Evolutionary conservation across 1,140 invertebrate species (phyloP).

Genomic region (Papilio helenus): DNA sequence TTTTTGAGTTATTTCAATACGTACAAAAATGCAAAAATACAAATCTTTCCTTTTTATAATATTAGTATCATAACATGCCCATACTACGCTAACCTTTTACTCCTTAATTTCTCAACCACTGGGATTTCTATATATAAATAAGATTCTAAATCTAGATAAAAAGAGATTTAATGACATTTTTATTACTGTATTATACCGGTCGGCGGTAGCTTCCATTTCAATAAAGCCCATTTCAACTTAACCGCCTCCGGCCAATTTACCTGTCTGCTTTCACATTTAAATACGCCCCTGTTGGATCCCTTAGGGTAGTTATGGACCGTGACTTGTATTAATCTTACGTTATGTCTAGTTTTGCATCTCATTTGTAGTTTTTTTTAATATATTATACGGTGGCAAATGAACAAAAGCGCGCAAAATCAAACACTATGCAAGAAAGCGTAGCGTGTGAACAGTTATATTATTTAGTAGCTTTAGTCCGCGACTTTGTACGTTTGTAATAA

Average conservation of each 20-base stretch:
- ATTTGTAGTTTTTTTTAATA: background rate
- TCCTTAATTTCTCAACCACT: too few relatives aligned
- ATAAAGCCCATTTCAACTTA: slow-evolving; percentile 37
- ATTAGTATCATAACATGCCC: too few relatives aligned
- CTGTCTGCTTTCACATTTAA: slow-evolving; percentile 29
- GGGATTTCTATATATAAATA: background rate
- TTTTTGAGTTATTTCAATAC: too few relatives aligned
- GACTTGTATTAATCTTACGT: background rate
- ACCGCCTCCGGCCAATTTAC: slow-evolving; percentile 34
- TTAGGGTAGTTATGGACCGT: background rate
- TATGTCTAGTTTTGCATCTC: background rate
- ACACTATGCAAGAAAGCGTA: too few relatives aligned
- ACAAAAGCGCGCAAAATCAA: too few relatives aligned
- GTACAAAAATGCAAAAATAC: too few relatives aligned
- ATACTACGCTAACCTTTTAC: too few relatives aligned
- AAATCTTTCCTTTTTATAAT: too few relatives aligned
- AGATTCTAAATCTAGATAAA: background rate
- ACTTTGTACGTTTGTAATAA: too few relatives aligned
- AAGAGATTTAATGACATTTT: background rate
- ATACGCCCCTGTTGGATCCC: slow-evolving; percentile 10
- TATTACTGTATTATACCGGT: slow-evolving; percentile 8
- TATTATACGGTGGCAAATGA: too few relatives aligned
- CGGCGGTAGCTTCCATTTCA: slow-evolving; percentile 17
- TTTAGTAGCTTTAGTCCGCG: too few relatives aligned
- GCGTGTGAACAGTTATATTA: too few relatives aligned